Evolutionary conservation across 2,113 vertebrate species (phyloP).

Genomic region (Stomatorhinus ivindoensis): DNA sequence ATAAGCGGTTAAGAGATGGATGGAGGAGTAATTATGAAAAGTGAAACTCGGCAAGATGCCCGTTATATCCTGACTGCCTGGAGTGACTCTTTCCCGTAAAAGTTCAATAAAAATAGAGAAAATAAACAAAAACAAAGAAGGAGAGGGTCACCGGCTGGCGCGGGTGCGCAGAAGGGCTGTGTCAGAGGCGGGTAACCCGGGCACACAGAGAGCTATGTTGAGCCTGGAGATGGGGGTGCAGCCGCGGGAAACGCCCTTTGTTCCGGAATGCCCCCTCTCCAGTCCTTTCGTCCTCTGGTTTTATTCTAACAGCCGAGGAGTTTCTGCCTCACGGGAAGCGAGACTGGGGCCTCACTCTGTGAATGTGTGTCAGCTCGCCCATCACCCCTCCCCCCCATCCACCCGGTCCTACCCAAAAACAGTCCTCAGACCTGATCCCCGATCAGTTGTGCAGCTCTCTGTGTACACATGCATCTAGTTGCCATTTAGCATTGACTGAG

Average conservation of each 20-base stretch:
- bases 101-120: background rate
- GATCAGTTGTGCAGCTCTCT: background rate
- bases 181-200: conserved; percentile 25
- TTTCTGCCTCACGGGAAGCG: conserved; percentile 1
- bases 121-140: background rate
- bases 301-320: conserved; percentile 8
- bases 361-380: background rate
- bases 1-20: background rate
- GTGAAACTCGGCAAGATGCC: background rate
- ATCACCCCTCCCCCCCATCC: background rate
- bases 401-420: background rate
- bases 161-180: background rate
- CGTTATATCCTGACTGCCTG: background rate
- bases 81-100: conserved; percentile 6
- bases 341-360: background rate
- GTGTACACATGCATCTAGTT: background rate
- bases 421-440: background rate
- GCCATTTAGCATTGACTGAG: background rate
- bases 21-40: background rate
- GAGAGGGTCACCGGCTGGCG: background rate
- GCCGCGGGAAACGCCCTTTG: conserved; percentile 23
- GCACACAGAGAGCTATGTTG: conserved; percentile 20
- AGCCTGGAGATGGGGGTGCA: conserved; percentile 21
- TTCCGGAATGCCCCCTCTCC: conserved; percentile 19
- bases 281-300: conserved; percentile 6